Percentiles rank a stretch among this genome's conserved stretches.
Evolutionary conservation across 2,888 invertebrate genomes (phyloP).

Genomic region (Rugalucina vietnamica): DNA sequence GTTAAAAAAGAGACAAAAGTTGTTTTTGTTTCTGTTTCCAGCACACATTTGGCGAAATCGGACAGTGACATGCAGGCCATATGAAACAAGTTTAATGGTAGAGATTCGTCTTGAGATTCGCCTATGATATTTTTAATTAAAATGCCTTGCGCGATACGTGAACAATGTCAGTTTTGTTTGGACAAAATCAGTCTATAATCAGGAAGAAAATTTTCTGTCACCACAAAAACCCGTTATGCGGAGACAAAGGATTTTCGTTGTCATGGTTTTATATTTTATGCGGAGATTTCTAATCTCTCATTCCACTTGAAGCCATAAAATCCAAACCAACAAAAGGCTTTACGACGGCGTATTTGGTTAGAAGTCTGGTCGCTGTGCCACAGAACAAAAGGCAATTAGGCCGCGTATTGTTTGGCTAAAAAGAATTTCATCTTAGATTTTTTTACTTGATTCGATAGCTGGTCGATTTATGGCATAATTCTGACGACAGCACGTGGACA

Average conservation of each 20-base stretch:
- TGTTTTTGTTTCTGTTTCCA: no score
- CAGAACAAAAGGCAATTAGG: slow-evolving; percentile 6
- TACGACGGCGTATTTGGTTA: background rate
- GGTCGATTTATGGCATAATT: slow-evolving; percentile 58
- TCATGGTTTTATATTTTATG: slow-evolving; percentile 1
- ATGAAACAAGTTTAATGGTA: no score
- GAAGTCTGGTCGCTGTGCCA: background rate
- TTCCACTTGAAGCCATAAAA: slow-evolving; percentile 13
- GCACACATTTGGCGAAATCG: no score
- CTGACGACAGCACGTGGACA: slow-evolving; percentile 53
- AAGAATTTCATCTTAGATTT: background rate
- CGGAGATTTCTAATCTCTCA: slow-evolving; percentile 5
- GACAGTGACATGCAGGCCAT: no score
- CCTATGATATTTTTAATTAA: no score
- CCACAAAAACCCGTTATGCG: background rate
- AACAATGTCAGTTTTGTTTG: no score
- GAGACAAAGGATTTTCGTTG: slow-evolving; percentile 6
- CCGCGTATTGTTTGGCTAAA: background rate
- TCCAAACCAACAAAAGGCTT: slow-evolving; percentile 2
- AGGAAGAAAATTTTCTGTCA: background rate
- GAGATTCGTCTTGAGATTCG: no score
- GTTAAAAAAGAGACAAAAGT: no score
- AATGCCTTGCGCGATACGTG: no score
- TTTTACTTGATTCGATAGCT: slow-evolving; percentile 23
- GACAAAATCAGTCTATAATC: background rate